These are phyloP conservation scores for Pectinophora gossypiella DNA, from an alignment of 1,140 invertebrate species.

Conservation along the genomic window DNA sequence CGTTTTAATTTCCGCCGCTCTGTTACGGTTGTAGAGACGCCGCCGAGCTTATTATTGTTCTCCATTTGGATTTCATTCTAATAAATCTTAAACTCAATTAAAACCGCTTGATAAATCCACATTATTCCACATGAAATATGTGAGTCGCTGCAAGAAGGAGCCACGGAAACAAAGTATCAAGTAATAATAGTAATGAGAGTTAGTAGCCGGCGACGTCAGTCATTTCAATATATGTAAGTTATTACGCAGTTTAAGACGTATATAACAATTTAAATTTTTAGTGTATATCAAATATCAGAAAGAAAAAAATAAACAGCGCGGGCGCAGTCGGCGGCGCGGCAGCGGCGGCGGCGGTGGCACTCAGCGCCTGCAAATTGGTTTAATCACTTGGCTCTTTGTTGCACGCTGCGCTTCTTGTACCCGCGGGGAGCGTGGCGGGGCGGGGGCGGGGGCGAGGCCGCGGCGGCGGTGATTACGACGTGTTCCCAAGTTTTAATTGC, in stretches of 20 bases:
- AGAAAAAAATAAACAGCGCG: neutral
- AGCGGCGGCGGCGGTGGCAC: neutral
- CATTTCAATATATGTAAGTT: no score
- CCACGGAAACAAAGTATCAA: neutral
- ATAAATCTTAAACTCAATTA: neutral
- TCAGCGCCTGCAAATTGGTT: neutral
- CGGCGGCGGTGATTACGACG: neutral
- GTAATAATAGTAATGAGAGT: no score
- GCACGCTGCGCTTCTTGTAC: neutral
- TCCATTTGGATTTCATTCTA: neutral
- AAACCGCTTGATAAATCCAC: no score
- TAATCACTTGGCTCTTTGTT: constrained; percentile 1
- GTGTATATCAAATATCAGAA: no score
- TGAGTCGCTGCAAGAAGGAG: neutral
- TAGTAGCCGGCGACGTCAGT: no score
- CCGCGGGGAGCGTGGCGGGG: neutral
- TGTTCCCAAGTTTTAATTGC: constrained; percentile 4
- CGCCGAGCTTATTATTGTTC: neutral
- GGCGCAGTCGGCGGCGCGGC: neutral
- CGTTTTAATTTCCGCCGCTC: no score
- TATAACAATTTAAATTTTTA: no score
- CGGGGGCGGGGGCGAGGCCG: neutral
- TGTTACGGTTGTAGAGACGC: neutral
- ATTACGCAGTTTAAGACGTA: no score
- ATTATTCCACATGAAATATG: neutral